Conservation (phyloP, 2,113 vertebrate species). For the Apeltes quadracus region DNA sequence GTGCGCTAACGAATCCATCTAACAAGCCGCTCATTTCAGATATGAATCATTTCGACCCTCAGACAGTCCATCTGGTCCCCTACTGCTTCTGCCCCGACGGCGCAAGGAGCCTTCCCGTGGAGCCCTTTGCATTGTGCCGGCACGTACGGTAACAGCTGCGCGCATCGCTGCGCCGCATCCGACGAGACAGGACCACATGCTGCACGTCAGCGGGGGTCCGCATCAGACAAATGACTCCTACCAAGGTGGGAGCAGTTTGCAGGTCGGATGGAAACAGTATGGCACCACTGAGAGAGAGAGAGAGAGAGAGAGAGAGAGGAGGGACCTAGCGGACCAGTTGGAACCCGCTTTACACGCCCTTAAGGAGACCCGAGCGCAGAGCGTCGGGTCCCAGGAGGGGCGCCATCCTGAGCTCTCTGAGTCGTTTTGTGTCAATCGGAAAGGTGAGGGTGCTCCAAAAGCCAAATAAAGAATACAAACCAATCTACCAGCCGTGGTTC, state of each 20-base stretch:
- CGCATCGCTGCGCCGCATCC: conserved; percentile 39
- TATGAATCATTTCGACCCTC: conserved; percentile 18
- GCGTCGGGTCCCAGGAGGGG: not conserved
- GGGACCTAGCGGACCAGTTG: not conserved
- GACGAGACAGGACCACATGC: conserved; percentile 55
- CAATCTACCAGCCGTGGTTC: not conserved
- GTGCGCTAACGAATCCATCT: conserved; percentile 19
- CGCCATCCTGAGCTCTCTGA: not conserved
- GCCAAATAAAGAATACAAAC: not conserved
- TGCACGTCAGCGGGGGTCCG: conserved; percentile 58
- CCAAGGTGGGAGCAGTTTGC: conserved; percentile 15
- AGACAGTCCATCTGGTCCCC: conserved; percentile 34
- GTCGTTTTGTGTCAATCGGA: not conserved
- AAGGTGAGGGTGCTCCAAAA: not conserved
- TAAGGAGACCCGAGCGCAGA: conserved; percentile 1
- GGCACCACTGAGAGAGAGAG: too few species aligned
- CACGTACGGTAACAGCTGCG: conserved; percentile 46
- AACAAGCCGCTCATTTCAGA: conserved; percentile 33
- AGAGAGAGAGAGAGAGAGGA: not conserved
- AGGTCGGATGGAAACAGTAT: conserved; percentile 16
- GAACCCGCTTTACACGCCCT: not conserved
- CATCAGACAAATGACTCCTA: conserved; percentile 54
- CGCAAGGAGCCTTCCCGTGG: conserved; percentile 8
- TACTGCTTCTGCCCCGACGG: not conserved
- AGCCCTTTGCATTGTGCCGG: conserved; percentile 40